A percentile compares a stretch with the other conserved stretches of the same genome.
Conservation (phyloP, 1,140 invertebrate genomes). For the Dendroctonus ponderosae region DNA sequence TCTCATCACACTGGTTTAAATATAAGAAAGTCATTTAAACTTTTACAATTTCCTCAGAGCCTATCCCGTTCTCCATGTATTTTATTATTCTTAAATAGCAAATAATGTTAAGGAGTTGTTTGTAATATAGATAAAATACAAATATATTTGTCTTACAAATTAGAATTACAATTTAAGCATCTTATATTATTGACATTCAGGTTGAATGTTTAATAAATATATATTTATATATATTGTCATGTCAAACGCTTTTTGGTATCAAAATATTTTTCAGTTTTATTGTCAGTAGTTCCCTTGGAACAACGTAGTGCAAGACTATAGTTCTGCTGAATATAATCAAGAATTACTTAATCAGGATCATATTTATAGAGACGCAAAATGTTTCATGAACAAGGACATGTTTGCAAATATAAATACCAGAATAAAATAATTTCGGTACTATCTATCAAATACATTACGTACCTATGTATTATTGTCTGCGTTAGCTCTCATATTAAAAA, state of each 20-base stretch:
- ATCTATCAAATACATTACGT: no score
- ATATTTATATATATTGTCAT: slow-evolving; percentile 15
- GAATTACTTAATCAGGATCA: no score
- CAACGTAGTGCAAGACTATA: neutral
- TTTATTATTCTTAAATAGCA: neutral
- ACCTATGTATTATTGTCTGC: no score
- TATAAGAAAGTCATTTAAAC: no score
- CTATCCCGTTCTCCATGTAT: no score
- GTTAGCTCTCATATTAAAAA: no score
- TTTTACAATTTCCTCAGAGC: no score
- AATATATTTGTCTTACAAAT: slow-evolving; percentile 14
- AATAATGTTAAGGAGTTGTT: slow-evolving; percentile 8
- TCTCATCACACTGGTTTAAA: slow-evolving; percentile 1
- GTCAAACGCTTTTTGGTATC: slow-evolving; percentile 8
- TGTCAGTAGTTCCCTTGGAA: slow-evolving; percentile 12
- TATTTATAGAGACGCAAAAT: no score
- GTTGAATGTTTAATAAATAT: slow-evolving; percentile 19
- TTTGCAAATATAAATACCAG: no score
- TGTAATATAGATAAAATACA: slow-evolving; percentile 7
- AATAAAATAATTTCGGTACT: no score
- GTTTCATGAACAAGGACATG: no score
- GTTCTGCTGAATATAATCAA: no score
- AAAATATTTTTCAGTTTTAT: slow-evolving; percentile 16
- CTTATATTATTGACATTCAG: slow-evolving; percentile 6
- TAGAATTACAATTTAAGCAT: slow-evolving; percentile 14